Conservation (phyloP, 2,113 vertebrate species). For the Psittacara wagleri region DNA sequence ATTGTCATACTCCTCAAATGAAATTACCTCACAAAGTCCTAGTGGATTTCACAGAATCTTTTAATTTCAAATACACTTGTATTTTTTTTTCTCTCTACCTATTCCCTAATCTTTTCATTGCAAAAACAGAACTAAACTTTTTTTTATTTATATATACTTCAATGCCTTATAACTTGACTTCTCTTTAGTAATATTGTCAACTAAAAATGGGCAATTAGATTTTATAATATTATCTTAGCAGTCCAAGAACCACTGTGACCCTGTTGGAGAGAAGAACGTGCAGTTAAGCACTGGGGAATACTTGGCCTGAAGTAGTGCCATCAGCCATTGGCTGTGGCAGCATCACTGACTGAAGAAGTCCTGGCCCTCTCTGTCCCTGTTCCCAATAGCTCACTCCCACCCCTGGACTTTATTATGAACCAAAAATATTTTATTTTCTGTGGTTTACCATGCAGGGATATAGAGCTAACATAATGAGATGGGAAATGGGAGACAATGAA, state of each 20-base stretch:
- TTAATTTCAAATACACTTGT: not conserved
- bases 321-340: not conserved
- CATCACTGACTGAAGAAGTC: not conserved
- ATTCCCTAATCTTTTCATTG: fast-evolving
- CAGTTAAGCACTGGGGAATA: not conserved
- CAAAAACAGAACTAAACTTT: not conserved
- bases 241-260: not conserved
- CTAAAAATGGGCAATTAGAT: not conserved
- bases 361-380: not conserved
- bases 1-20: not conserved
- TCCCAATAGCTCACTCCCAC: not conserved
- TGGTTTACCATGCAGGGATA: not conserved
- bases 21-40: not conserved
- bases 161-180: not conserved
- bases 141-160: not conserved
- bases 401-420: not conserved
- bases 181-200: not conserved
- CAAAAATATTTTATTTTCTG: not conserved
- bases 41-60: not conserved
- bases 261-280: not conserved
- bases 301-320: not conserved
- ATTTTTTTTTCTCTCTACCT: not conserved
- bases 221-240: not conserved
- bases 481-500: not conserved
- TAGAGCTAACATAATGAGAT: not conserved